Evolutionary conservation across 2,888 invertebrate genomes (phyloP), one percentile per base, ranked within the genome.

Genomic region (Lingula anatina): DNA sequence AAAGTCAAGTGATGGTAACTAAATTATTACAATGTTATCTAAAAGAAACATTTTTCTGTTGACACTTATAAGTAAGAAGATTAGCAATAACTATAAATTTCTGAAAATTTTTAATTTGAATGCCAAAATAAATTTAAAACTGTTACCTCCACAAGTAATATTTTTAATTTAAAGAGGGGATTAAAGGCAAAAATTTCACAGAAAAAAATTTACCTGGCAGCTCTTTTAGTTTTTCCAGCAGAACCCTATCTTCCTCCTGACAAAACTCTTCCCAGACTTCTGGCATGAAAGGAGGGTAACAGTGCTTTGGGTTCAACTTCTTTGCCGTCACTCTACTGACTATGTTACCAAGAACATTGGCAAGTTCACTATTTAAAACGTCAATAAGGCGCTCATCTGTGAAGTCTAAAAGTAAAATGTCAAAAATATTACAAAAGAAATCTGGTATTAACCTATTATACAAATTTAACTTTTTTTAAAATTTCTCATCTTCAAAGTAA

Each of bases 321-420:
- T 79, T 80, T 20, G 88, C 88, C 57, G 86, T 85, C 68, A 88
- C 88, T 20, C 96, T 84, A 48, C 84, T 87, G 52, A 90, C 81
- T 46, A 97, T 82, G 82, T 97, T 97, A 24, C 95, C 96, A 20
- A 95, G 77, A 0, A 89, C 90, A 75, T 95, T 90, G 2, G 92
- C 94, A 50, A 97, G 79, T 73, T 96, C 94, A 0, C 89, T 82
- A 80, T 97, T 96, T 21, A 90, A 80, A 47, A 86, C 83, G 61
- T 87, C 83, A 35, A 85, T 73, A 44, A 89, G 81, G 74, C 90
- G 89, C 4, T 80, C 81, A 57, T 86, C 85, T 71, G 86, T 89
- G 78, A 87, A 96, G 80, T 94, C 94, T 94, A 79, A 20, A 81
- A 78, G 46, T 56, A 46, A 53, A 42, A 46, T 7, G 9, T 39